Base-by-base conservation (phyloP, 2,797 vertebrate species). In the Sebastes hubbsi region DNA sequence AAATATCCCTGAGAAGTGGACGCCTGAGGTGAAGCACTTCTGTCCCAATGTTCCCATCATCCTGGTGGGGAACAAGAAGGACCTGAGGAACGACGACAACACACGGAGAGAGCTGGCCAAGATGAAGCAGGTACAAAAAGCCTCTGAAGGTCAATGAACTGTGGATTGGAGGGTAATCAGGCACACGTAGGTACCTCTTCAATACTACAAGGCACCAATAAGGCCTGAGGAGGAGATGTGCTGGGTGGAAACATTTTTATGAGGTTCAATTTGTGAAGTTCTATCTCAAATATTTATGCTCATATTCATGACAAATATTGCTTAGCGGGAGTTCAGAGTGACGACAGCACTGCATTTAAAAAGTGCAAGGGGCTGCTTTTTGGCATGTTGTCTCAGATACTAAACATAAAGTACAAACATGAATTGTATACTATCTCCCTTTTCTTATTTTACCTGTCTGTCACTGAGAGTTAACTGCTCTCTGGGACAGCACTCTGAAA, bases 1-100 rank as follows among this genome's bases (percentile, higher is more conserved):
- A 91, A 99, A 99, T 88, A 99, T 99, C 88, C 97, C 98, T 0
- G 98, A 99, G 93, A 99, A 99, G 91, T 99, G 98, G 98, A 99
- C 98, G 0, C 98, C 98, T 0, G 98, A 99, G 92, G 98, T 99
- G 93, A 99, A 99, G 89, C 98, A 99, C 90, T 99, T 99, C 91
- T 99, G 98, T 90, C 98, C 98, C 87, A 99, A 98, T 0, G 97
- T 99, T 76, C 98, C 98, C 79, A 99, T 99, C 93, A 99, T 99
- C 94, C 96, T 99, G 24, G 97, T 99, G 89, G 99, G 98, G 24
- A 99, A 99, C 91, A 99, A 99, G 92, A 99, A 99, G 94, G 99
- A 99, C 93, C 95, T 99, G 92, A 92, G 98, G 85, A 97, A 98
- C 0, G 98, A 99, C 0, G 98, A 99, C 54, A 96, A 98, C 73